These are phyloP conservation scores for Mimas tiliae DNA, from an alignment of 2,888 invertebrate genomes.

Conservation along the genomic window DNA sequence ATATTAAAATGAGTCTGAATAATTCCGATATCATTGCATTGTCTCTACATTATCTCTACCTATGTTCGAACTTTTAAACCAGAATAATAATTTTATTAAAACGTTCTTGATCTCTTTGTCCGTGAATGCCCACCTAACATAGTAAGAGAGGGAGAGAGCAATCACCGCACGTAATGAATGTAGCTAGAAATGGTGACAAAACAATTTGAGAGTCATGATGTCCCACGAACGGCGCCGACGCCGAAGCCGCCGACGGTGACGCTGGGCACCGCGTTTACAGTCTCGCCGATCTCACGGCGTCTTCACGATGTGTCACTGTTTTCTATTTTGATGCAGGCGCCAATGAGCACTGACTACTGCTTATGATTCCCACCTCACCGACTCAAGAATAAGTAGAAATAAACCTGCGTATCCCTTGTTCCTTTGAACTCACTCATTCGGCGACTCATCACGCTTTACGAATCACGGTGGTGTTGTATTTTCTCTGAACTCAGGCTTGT, in stretches of 20 bases:
- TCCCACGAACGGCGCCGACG: constrained; percentile 44
- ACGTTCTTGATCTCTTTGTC: neutral
- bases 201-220: constrained; percentile 27
- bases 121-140: neutral
- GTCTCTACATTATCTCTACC: no score
- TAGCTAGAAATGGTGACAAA: constrained; percentile 18
- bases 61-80: no score
- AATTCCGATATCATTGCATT: no score
- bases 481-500: neutral
- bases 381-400: constrained; percentile 41
- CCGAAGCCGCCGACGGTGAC: constrained; percentile 37
- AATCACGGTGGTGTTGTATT: constrained; percentile 22
- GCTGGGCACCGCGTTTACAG: constrained; percentile 50
- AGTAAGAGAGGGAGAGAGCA: neutral
- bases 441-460: constrained; percentile 27
- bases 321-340: constrained; percentile 76
- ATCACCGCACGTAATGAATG: constrained; percentile 11
- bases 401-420: constrained; percentile 32
- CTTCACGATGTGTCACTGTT: constrained; percentile 69
- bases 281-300: constrained; percentile 49
- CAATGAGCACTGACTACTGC: constrained; percentile 56
- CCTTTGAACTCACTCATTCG: constrained; percentile 28
- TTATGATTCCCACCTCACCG: constrained; percentile 52
- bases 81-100: no score
- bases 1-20: no score